Conservation (phyloP, 2,888 invertebrate genomes). For the Drosophila rubida region DNA sequence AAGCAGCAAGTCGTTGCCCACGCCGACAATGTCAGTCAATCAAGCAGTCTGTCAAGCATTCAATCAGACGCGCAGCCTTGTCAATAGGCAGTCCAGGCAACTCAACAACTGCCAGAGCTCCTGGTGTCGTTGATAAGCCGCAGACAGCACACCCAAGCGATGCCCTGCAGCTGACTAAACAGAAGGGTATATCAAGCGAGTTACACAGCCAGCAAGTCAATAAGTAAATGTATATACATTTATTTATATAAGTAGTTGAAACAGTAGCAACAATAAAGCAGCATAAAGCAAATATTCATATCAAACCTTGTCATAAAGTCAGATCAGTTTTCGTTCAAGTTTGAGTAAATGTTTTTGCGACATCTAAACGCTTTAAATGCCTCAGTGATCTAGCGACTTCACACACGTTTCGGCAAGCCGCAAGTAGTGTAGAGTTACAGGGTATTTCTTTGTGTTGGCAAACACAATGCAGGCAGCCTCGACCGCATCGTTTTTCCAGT, state of each 20-base stretch:
- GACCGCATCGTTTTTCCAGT: background rate
- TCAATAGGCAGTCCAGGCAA: slow-evolving; percentile 41
- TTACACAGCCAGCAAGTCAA: no score
- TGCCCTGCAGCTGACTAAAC: background rate
- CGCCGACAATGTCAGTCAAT: slow-evolving; percentile 37
- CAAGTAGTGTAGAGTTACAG: no score
- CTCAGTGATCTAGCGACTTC: no score
- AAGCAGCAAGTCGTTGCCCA: background rate
- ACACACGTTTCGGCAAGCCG: no score
- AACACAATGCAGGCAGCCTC: background rate
- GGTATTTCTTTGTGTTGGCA: background rate
- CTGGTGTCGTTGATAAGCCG: slow-evolving; percentile 38
- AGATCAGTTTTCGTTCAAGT: no score
- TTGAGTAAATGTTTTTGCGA: no score
- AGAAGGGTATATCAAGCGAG: background rate
- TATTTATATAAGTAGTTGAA: no score
- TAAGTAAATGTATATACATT: no score
- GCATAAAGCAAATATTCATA: no score
- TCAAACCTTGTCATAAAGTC: no score
- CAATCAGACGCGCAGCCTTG: slow-evolving; percentile 6
- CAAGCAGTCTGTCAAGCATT: slow-evolving; percentile 24
- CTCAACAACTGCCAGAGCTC: slow-evolving; percentile 11
- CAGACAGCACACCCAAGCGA: slow-evolving; percentile 22
- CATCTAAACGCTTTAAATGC: no score
- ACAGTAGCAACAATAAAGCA: no score